Evolutionary conservation across 2,113 vertebrate genomes (phyloP).

Genomic region (Dromiciops gliroides): DNA sequence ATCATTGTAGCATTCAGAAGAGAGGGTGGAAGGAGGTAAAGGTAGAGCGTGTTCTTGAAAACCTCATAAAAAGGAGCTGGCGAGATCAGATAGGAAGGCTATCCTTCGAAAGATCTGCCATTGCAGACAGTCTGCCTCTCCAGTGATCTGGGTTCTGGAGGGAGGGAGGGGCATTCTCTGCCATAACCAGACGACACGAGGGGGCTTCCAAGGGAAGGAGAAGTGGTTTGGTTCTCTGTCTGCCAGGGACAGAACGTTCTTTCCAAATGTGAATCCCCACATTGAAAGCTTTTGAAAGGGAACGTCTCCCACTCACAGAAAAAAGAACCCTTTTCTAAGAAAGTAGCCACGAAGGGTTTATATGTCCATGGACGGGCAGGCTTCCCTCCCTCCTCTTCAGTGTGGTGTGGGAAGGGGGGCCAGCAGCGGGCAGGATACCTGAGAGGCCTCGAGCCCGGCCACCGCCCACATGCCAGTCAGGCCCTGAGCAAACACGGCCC

Average conservation of each 20-base stretch:
- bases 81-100: not conserved
- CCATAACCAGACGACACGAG: constrained; percentile 44
- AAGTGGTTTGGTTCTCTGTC: constrained; percentile 51
- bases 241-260: constrained; percentile 72
- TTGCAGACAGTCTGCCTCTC: not conserved
- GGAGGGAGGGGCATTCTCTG: constrained; percentile 6
- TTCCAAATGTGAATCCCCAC: constrained; percentile 45
- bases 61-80: not conserved
- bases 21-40: not conserved
- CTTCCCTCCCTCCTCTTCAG: not conserved
- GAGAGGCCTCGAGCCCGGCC: not conserved
- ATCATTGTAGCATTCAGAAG: not conserved
- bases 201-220: constrained; percentile 52
- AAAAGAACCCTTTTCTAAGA: constrained; percentile 5
- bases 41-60: not conserved
- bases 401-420: not conserved
- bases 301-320: constrained; percentile 31
- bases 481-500: constrained; percentile 8
- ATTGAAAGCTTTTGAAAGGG: constrained; percentile 50
- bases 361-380: not conserved
- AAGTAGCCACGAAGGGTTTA: not conserved
- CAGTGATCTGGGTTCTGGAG: constrained; percentile 16
- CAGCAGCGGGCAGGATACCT: not conserved
- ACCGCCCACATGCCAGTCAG: not conserved
- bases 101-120: not conserved